Percentiles rank a stretch among this genome's conserved stretches.
phyloP scores from a whole-genome alignment of 2,888 invertebrate species.

The Synanthedon formicaeformis region DNA sequence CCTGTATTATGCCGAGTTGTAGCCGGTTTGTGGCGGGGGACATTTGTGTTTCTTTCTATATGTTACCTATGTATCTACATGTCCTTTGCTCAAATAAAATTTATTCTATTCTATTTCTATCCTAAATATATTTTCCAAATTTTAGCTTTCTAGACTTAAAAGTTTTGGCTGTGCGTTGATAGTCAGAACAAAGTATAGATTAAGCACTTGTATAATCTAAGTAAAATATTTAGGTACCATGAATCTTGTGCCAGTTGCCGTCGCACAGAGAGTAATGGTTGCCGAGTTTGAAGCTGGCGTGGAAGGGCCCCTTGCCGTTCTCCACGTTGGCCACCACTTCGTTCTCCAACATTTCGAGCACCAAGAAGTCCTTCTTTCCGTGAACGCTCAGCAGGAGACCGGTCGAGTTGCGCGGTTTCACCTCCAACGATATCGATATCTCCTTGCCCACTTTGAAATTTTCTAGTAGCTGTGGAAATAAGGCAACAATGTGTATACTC shows the following conservation, averaged over 20 bases:
- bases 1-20: too few relatives aligned
- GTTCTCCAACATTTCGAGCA: conserved; percentile 90
- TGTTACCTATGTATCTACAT: too few relatives aligned
- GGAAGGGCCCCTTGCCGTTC: conserved; percentile 84
- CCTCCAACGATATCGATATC: conserved; percentile 84
- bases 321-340: conserved; percentile 86
- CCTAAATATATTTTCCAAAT: too few relatives aligned
- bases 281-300: conserved; percentile 77
- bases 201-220: neutral
- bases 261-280: conserved; percentile 85
- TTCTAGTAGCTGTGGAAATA: conserved; percentile 63
- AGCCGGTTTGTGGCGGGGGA: too few relatives aligned
- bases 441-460: conserved; percentile 83
- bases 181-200: too few relatives aligned
- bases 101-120: too few relatives aligned
- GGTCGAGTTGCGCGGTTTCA: conserved; percentile 85
- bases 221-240: conserved; percentile 67
- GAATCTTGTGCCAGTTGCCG: conserved; percentile 93
- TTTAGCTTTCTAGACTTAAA: too few relatives aligned
- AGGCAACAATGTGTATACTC: too few relatives aligned
- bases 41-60: too few relatives aligned
- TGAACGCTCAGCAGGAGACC: conserved; percentile 91
- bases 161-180: too few relatives aligned
- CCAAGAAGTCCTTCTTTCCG: conserved; percentile 83
- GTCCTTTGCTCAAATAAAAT: too few relatives aligned